These are phyloP conservation scores for Anastrepha ludens DNA, from an alignment of 1,140 invertebrate species.

Conservation along the genomic window DNA sequence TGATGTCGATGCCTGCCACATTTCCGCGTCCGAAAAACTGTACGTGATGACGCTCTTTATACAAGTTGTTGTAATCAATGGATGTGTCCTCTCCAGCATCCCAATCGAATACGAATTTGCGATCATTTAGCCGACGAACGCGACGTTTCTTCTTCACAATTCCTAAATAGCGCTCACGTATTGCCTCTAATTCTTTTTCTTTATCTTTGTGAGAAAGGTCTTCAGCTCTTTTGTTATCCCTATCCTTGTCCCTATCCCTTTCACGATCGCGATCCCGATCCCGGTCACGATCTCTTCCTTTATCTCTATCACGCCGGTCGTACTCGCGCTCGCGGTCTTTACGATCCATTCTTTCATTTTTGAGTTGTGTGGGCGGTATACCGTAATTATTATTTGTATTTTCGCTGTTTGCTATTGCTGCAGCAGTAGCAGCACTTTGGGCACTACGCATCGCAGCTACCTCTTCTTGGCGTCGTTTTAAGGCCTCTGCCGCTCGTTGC, in stretches of 20 bases:
- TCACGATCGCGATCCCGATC: constrained; percentile 71
- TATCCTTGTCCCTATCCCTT: constrained; percentile 59
- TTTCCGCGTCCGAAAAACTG: constrained; percentile 99
- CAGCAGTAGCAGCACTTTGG: constrained; percentile 59
- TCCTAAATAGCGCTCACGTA: constrained; percentile 96
- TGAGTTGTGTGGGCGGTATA: constrained; percentile 8
- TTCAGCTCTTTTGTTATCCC: constrained; percentile 75
- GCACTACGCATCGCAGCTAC: constrained; percentile 79
- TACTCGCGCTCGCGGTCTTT: constrained; percentile 60
- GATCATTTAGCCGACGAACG: constrained; percentile 94
- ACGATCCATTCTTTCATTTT: constrained; percentile 47
- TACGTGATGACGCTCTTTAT: constrained; percentile 96
- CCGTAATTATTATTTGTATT: constrained; percentile 62
- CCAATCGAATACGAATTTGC: constrained; percentile 99
- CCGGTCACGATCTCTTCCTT: constrained; percentile 68
- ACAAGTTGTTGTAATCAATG: constrained; percentile 97
- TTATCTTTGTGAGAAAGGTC: constrained; percentile 87
- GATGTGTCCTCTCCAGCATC: constrained; percentile 99
- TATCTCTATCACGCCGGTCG: constrained; percentile 63
- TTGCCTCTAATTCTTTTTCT: constrained; percentile 93
- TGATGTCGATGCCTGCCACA: constrained; percentile 97
- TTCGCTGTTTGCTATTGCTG: constrained; percentile 29
- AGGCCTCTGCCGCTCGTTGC: constrained; percentile 91
- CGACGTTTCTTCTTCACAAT: constrained; percentile 95
- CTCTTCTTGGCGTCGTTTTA: constrained; percentile 91